Percentiles rank a stretch among this genome's conserved stretches.
These are phyloP conservation scores for Phalacrocorax pelagicus DNA, from an alignment of 2,113 vertebrate species.

Conservation along the genomic window DNA sequence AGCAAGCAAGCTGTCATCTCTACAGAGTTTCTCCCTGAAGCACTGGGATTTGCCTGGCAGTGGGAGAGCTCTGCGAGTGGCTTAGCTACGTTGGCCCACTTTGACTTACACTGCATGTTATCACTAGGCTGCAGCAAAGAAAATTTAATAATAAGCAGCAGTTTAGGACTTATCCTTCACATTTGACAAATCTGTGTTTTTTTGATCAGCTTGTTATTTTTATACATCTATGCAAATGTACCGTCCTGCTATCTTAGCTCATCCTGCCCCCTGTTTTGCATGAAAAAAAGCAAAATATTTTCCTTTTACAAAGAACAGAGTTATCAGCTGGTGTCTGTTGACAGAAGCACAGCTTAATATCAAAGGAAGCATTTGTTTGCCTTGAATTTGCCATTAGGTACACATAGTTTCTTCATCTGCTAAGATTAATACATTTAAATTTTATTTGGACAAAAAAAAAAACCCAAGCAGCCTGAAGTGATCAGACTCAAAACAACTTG, in stretches of 20 bases:
- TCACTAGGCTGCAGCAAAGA: neutral
- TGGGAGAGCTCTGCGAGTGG: neutral
- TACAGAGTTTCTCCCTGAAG: neutral
- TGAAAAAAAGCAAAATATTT: neutral
- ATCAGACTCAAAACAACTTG: neutral
- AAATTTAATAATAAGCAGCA: neutral
- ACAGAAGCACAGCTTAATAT: neutral
- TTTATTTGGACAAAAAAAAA: neutral
- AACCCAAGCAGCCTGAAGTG: neutral
- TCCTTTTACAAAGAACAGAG: neutral
- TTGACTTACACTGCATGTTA: neutral
- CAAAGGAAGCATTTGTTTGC: neutral
- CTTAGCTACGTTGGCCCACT: neutral
- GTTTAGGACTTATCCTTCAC: neutral
- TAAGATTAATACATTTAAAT: neutral
- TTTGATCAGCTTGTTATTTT: neutral
- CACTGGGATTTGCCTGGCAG: fast-evolving
- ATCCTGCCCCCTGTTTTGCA: neutral
- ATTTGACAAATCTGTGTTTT: neutral
- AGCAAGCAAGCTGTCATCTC: neutral
- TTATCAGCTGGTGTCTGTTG: neutral
- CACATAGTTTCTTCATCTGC: neutral
- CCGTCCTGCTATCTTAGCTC: neutral
- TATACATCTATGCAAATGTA: neutral
- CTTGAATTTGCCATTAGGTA: neutral